Conservation (phyloP, 1,140 invertebrate genomes). For the Bursaphelenchus mucronatus region DNA sequence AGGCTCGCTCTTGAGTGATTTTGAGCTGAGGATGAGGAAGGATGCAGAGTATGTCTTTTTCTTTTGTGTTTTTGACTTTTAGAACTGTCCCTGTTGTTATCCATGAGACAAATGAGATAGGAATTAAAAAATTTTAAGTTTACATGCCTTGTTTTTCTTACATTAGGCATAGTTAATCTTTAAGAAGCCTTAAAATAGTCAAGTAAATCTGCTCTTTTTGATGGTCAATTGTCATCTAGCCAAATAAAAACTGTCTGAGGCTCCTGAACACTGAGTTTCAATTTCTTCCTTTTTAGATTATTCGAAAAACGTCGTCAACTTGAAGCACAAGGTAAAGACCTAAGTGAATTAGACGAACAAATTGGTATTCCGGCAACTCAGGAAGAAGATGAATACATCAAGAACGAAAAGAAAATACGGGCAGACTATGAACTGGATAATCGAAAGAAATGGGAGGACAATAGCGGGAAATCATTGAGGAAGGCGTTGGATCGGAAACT, state of each 20-base stretch:
- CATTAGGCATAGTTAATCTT: too few relatives aligned
- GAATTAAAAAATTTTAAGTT: too few relatives aligned
- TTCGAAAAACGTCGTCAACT: conserved; percentile 45
- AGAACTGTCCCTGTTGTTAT: background rate
- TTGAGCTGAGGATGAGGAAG: conserved; percentile 45
- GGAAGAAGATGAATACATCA: conserved; percentile 45
- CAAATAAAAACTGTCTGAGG: background rate
- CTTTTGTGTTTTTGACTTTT: conserved; percentile 11
- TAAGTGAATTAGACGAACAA: conserved; percentile 55
- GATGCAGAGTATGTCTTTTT: conserved; percentile 44
- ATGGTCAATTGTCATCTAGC: background rate
- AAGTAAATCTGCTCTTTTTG: too few relatives aligned
- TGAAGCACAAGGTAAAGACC: conserved; percentile 52
- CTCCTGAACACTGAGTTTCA: background rate
- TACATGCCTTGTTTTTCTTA: too few relatives aligned
- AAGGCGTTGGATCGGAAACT: conserved; percentile 44
- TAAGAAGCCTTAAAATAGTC: conserved; percentile 3
- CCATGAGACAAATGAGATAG: too few relatives aligned
- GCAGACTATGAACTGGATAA: conserved; percentile 33
- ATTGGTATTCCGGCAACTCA: conserved; percentile 45
- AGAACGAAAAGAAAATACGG: conserved; percentile 15
- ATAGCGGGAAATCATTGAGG: conserved; percentile 25
- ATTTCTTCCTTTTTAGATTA: conserved; percentile 39
- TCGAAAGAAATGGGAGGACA: conserved; percentile 11
- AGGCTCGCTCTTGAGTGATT: conserved; percentile 42